A percentile compares a stretch with the other conserved stretches of the same genome.
Conservation (phyloP, 2,888 invertebrate genomes). For the Clunio marinus region DNA sequence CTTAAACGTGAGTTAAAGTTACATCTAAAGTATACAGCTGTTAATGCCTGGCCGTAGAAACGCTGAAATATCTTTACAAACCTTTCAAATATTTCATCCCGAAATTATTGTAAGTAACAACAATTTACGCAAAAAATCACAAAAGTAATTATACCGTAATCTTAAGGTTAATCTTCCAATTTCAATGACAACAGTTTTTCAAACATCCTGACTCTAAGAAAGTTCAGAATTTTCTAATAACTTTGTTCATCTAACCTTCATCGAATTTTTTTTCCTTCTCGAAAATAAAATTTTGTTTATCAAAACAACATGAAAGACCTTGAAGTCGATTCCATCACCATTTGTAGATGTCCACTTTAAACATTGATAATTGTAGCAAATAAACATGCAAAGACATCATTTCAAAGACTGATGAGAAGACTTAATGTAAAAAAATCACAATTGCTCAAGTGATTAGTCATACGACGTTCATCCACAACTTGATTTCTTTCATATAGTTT, state of each 20-base stretch:
- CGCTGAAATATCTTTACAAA: not conserved
- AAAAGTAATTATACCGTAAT: too few relatives aligned
- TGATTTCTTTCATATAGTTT: not conserved
- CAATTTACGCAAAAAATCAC: too few relatives aligned
- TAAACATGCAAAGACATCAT: not conserved
- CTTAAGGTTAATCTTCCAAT: too few relatives aligned
- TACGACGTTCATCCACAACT: not conserved
- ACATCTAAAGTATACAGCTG: too few relatives aligned
- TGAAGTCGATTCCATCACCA: not conserved
- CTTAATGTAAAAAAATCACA: too few relatives aligned
- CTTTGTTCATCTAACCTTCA: not conserved
- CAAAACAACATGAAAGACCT: slow-evolving; percentile 9
- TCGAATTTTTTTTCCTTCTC: not conserved
- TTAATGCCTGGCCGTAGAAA: not conserved
- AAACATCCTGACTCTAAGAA: not conserved
- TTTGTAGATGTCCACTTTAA: not conserved
- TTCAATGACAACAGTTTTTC: not conserved
- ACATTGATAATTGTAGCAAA: not conserved
- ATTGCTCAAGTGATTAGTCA: slow-evolving; percentile 9
- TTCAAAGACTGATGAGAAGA: not conserved
- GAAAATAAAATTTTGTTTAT: slow-evolving; percentile 7
- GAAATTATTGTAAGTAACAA: too few relatives aligned
- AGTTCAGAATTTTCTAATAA: not conserved
- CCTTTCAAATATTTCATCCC: too few relatives aligned
- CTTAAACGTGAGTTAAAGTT: too few relatives aligned